phyloP scores from a whole-genome alignment of 2,888 invertebrate species.

The Hirtodrosophila confusa region DNA sequence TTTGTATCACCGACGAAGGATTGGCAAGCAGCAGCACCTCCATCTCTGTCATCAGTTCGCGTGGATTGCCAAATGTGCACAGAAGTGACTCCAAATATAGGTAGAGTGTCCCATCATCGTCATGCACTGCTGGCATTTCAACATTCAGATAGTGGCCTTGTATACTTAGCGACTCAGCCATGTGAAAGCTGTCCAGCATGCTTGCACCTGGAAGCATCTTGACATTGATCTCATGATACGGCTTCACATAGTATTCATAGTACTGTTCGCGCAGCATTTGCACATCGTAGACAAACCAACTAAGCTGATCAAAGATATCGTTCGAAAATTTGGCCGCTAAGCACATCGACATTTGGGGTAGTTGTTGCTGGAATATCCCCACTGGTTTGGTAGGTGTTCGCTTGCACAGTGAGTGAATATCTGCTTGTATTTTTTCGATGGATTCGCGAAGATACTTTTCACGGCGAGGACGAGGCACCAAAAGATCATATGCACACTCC shows the following conservation, averaged over 20 bases:
- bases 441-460: slow-evolving; percentile 49
- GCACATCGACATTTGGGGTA: slow-evolving; percentile 77
- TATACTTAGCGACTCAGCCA: slow-evolving; percentile 55
- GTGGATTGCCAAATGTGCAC: slow-evolving; percentile 57
- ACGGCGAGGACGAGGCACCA: slow-evolving; percentile 70
- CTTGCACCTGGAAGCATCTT: slow-evolving; percentile 40
- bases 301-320: slow-evolving; percentile 76
- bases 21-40: slow-evolving; percentile 54
- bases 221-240: slow-evolving; percentile 69
- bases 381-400: slow-evolving; percentile 61
- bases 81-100: slow-evolving; percentile 75
- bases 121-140: slow-evolving; percentile 45
- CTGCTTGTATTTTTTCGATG: slow-evolving; percentile 56
- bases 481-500: slow-evolving; percentile 66
- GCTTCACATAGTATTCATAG: slow-evolving; percentile 62
- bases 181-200: slow-evolving; percentile 34
- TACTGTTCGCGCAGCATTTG: slow-evolving; percentile 75
- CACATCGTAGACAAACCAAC: slow-evolving; percentile 77
- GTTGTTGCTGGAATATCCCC: slow-evolving; percentile 71
- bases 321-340: slow-evolving; percentile 54
- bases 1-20: slow-evolving; percentile 37
- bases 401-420: slow-evolving; percentile 63
- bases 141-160: slow-evolving; percentile 64
- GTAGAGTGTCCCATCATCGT: slow-evolving; percentile 61
- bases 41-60: slow-evolving; percentile 50